Conservation (phyloP, 1,140 invertebrate species). For the Cardiocondyla obscurior region DNA sequence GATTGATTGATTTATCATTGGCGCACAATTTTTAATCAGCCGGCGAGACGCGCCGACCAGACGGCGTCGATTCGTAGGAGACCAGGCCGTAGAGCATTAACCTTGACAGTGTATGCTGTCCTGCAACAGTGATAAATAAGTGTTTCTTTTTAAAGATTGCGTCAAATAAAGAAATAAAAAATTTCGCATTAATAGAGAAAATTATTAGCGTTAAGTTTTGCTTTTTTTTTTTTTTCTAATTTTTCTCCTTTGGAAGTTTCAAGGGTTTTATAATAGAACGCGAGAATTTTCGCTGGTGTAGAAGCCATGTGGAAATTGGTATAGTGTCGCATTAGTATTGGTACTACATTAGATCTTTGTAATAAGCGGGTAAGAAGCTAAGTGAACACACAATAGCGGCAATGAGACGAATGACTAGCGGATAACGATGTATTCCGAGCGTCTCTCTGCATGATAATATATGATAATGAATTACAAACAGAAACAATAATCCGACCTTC, state of each 20-base stretch:
- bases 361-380: conserved; percentile 33
- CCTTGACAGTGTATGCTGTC: background rate
- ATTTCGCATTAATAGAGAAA: background rate
- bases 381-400: conserved; percentile 13
- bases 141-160: background rate
- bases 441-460: conserved; percentile 23
- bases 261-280: background rate
- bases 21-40: conserved; percentile 32
- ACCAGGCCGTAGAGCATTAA: background rate
- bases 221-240: background rate
- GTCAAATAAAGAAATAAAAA: background rate
- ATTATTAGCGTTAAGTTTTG: too few species aligned
- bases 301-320: background rate
- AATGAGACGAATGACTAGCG: conserved; percentile 51
- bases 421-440: background rate
- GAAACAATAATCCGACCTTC: conserved; percentile 9
- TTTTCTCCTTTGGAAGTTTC: background rate
- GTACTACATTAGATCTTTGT: background rate
- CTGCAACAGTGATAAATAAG: background rate
- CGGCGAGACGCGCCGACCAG: conserved; percentile 8
- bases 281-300: background rate
- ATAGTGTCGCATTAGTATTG: background rate
- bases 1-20: conserved; percentile 46
- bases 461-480: conserved; percentile 54
- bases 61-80: conserved; percentile 4